Evolutionary conservation across 2,797 vertebrate species (phyloP).

Genomic region (Chiroxiphia lanceolata): DNA sequence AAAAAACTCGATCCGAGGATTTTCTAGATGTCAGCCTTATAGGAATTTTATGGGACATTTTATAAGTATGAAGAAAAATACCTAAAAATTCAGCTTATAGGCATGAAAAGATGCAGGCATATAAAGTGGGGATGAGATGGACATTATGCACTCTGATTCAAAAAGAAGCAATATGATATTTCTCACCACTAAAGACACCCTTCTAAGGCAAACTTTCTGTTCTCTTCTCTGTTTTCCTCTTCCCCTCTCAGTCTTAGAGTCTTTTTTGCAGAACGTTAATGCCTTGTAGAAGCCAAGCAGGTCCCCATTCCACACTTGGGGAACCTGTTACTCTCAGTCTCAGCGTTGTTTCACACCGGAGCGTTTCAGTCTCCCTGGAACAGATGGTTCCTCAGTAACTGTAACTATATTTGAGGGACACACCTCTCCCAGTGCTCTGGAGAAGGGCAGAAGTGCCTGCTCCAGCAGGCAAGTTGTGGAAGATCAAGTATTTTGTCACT

Average conservation of each 20-base stretch:
- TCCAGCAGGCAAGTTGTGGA: not conserved
- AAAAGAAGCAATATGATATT: not conserved
- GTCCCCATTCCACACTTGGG: not conserved
- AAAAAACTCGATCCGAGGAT: not conserved
- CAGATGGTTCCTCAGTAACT: not conserved
- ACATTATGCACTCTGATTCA: not conserved
- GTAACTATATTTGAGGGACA: not conserved
- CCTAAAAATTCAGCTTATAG: not conserved
- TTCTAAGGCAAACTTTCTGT: not conserved
- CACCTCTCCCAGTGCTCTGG: not conserved
- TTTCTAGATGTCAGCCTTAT: not conserved
- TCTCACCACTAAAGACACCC: not conserved
- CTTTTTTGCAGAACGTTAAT: not conserved
- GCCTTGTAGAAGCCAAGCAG: not conserved
- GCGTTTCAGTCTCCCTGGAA: not conserved
- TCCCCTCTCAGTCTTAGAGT: not conserved
- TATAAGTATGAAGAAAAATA: not conserved
- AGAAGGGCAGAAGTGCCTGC: not conserved
- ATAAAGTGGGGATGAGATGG: not conserved
- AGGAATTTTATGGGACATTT: not conserved
- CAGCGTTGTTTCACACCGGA: fast-evolving
- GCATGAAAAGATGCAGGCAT: not conserved
- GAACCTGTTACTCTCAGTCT: not conserved
- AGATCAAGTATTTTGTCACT: not conserved
- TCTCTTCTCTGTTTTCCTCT: not conserved